Base-by-base conservation (phyloP, 2,888 invertebrate species). In the Pyrochroa serraticornis region DNA sequence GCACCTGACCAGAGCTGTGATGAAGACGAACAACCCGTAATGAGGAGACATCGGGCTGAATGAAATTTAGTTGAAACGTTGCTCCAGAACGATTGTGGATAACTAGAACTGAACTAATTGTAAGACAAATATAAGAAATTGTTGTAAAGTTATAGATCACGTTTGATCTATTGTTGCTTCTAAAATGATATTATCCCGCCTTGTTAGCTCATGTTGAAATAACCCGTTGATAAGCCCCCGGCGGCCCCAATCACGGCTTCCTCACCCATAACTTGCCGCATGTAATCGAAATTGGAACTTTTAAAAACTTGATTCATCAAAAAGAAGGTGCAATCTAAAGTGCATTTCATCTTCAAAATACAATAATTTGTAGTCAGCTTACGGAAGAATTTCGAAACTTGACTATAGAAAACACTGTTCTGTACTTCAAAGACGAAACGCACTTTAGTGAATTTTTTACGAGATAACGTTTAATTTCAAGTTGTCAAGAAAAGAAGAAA, bases 1-100 rank as follows among this genome's bases (percentile, higher is more conserved):
- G 82, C 82, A 38, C 82, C 82, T 1, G 82, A 82, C 62, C 79
- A 80, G 67, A 80, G 80, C 66, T 77, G 78, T 66, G 80, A 80
- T 65, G 80, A 79, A 7, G 75, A 77, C 58, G 72, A 74, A 60
- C 71, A 70, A 64, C 64, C 65, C 54, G 64, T 66, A 52, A 64
- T 60, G 39, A 59, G 59, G 51, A 65, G 63, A 46, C 60, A 62
- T 47, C 46, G 60, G 41, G 57, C 57, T 35, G 68, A 68, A 63
- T 67, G 62, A 63, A 59, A 62, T 54, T 58, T 57, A 52, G 12
- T 58, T 63, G 54, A 55, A 51, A 44, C 51, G 58, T 57, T 62
- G 58, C 38, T 47, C 44, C 51, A 57, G 45, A 54, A 53, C 57
- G 47, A 54, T 55, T 62, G 61, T 63, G 63, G 60, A 60, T 46